Conservation (phyloP, 2,888 invertebrate genomes). For the Brachynemurus nebulosus region DNA sequence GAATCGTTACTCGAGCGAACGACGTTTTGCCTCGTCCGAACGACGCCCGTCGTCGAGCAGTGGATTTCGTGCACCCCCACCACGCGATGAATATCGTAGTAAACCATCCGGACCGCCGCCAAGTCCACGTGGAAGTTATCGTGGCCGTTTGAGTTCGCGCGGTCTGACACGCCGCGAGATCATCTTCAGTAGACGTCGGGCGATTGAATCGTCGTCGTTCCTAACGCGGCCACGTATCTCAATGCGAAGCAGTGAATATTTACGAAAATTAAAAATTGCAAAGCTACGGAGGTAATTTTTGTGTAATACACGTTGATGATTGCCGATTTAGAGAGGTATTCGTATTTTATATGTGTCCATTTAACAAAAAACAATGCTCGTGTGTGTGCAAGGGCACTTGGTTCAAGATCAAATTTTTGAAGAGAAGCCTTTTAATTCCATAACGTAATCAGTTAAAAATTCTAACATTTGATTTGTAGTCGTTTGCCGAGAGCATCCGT, state of each 20-base stretch:
- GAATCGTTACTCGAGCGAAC: constrained; percentile 34
- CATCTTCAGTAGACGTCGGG: constrained; percentile 38
- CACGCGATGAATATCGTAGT: constrained; percentile 29
- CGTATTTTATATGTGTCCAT: too few species aligned
- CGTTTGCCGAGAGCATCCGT: too few species aligned
- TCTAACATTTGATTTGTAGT: too few species aligned
- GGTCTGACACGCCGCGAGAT: constrained; percentile 36
- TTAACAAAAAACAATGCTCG: too few species aligned
- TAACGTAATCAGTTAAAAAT: too few species aligned
- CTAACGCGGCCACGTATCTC: constrained; percentile 36
- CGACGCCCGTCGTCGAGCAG: constrained; percentile 3
- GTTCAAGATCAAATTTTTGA: too few species aligned
- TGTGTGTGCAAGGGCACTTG: too few species aligned
- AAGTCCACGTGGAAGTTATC: constrained; percentile 22
- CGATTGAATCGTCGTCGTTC: constrained; percentile 40
- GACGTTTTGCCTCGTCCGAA: constrained; percentile 18
- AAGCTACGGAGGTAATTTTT: constrained; percentile 29
- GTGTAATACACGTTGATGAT: not conserved
- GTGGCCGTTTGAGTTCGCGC: constrained; percentile 32
- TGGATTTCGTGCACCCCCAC: constrained; percentile 16
- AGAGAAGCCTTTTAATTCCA: too few species aligned
- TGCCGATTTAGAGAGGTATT: too few species aligned
- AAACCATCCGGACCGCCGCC: constrained; percentile 26
- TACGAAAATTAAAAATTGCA: constrained; percentile 31
- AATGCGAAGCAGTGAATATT: constrained; percentile 27